A percentile compares a stretch with the other conserved stretches of the same genome.
Evolutionary conservation across 1,140 invertebrate genomes (phyloP).

Genomic region (Octopus sinensis): DNA sequence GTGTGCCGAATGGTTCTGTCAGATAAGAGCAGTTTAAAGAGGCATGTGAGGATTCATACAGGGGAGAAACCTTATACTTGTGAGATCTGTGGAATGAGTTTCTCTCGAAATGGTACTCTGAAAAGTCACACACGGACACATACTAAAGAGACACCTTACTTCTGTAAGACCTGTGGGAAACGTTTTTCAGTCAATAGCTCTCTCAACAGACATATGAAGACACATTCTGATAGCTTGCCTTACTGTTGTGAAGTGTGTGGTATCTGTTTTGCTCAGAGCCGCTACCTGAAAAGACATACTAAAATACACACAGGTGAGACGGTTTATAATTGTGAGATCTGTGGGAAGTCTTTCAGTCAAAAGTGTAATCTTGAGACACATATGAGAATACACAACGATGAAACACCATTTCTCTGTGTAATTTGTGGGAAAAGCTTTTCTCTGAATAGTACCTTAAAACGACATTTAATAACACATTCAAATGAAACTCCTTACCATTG

Average conservation of each 20-base stretch:
- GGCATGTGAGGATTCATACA: slow-evolving; percentile 65
- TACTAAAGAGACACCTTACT: slow-evolving; percentile 75
- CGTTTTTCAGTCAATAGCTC: slow-evolving; percentile 59
- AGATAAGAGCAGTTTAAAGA: slow-evolving; percentile 83
- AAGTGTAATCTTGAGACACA: slow-evolving; percentile 17
- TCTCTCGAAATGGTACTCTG: slow-evolving; percentile 82
- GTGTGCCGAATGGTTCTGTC: slow-evolving; percentile 45
- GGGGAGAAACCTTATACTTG: slow-evolving; percentile 86
- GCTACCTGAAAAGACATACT: slow-evolving; percentile 4
- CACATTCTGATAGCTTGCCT: slow-evolving; percentile 17
- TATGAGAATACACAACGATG: slow-evolving; percentile 22
- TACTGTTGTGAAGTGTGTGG: slow-evolving; percentile 23
- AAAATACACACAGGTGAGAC: slow-evolving; percentile 18
- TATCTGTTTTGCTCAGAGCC: slow-evolving; percentile 14
- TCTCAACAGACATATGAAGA: slow-evolving; percentile 18
- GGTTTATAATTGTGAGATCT: slow-evolving; percentile 17
- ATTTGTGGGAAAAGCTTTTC: slow-evolving; percentile 20
- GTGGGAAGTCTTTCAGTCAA: slow-evolving; percentile 19
- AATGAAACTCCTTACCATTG: slow-evolving; percentile 17
- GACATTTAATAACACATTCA: slow-evolving; percentile 19
- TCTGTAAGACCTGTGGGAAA: slow-evolving; percentile 72
- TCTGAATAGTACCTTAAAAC: slow-evolving; percentile 13
- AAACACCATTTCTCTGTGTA: slow-evolving; percentile 19
- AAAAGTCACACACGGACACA: slow-evolving; percentile 76
- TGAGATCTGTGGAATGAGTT: slow-evolving; percentile 82